Base-by-base conservation (phyloP, 2,888 invertebrate species). In the Phalangium opilio region DNA sequence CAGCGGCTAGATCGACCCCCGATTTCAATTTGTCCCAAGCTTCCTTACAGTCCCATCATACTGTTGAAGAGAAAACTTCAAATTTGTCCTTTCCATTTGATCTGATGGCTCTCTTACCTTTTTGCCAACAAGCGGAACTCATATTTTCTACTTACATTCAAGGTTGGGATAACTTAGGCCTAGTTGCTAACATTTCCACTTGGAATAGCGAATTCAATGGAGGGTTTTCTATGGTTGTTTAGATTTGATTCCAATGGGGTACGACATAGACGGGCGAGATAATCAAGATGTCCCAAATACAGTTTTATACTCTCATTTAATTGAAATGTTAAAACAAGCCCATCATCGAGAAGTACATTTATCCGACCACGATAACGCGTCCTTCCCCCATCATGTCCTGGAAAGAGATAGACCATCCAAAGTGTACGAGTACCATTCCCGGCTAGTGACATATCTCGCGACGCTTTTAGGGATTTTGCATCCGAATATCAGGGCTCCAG, bases 41-140 rank as follows among this genome's bases (percentile, higher is more conserved):
- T n/a, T 36, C 36, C 8, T n/a, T 43, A 8, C 27, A 27, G 8
- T 36, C 17, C 19, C 17, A 40, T 14, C 47, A 41, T 17, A 34
- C 17, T n/a, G 33, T 14, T 32, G 71, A 73, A 20, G 42, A 71
- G 72, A 58, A 64, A 73, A 51, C 75, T 77, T 51, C 70, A 73
- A 18, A 72, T 54, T 73, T 78, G 63, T 75, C 76, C 33, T 81
- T 80, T 62, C 71, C 75, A 41, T 80, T 79, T 60, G 75, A 79
- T 59, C 68, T 79, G 10, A 70, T 77, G 52, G 71, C 71, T 49
- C 70, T 81, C 45, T 63, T 81, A 49, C 74, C 76, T 4, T 73
- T 76, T 58, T 78, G 79, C 61, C 78, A 77, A 57, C 79, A 79
- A 63, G 78, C 77, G 5, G 78, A 81, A 62, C 63, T 81, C 12